phyloP scores from a whole-genome alignment of 1,140 invertebrate genomes.

The Drosophila yakuba region DNA sequence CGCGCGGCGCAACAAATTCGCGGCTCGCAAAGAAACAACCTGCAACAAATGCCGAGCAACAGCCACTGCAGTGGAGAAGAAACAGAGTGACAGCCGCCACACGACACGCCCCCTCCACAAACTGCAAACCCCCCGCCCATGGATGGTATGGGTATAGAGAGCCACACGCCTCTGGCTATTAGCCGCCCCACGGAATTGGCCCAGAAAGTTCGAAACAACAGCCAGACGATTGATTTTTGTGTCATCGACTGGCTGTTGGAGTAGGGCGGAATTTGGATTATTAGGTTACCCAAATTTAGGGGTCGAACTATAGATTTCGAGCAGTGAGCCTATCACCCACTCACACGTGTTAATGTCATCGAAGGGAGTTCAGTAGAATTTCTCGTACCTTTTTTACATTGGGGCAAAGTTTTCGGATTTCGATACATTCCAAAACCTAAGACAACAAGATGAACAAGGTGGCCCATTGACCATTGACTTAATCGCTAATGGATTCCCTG shows the following conservation, averaged over 20 bases:
- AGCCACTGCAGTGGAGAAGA: conserved; percentile 22
- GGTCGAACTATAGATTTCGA: conserved; percentile 15
- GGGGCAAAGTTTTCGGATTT: not conserved
- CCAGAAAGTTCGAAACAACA: conserved; percentile 79
- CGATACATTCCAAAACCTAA: not conserved
- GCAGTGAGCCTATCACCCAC: not conserved
- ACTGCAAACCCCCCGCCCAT: not conserved
- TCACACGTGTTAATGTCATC: conserved; percentile 10
- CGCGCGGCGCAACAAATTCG: conserved; percentile 46
- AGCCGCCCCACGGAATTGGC: conserved; percentile 53
- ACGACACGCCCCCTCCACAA: conserved; percentile 7
- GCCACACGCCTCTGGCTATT: conserved; percentile 42
- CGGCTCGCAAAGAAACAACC: conserved; percentile 21
- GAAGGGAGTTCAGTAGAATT: conserved; percentile 3
- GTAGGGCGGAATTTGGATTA: conserved; percentile 47
- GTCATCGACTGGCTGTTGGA: conserved; percentile 40
- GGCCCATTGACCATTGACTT: not conserved
- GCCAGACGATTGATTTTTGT: conserved; percentile 62
- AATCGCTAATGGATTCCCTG: not conserved
- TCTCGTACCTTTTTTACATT: not conserved
- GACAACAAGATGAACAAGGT: conserved; percentile 25
- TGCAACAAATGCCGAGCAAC: conserved; percentile 20
- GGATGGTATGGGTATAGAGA: not conserved
- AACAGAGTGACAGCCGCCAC: conserved; percentile 39
- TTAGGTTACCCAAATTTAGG: conserved; percentile 51